phyloP scores from a whole-genome alignment of 2,888 invertebrate genomes.

The Agrotis exclamationis region DNA sequence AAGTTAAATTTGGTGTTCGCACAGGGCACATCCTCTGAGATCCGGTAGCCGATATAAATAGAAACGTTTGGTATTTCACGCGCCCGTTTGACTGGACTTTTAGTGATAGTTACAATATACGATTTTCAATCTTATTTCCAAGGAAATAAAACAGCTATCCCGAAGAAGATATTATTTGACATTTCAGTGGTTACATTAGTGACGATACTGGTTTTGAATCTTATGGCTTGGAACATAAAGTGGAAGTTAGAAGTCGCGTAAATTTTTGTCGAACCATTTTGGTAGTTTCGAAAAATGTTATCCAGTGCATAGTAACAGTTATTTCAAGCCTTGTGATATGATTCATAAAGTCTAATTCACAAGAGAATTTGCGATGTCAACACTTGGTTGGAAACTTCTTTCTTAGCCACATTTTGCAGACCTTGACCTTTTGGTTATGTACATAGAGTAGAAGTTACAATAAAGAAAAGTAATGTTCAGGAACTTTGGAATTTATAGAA shows the following conservation, averaged over 20 bases:
- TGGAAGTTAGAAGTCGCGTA: background rate
- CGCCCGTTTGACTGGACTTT: constrained; percentile 62
- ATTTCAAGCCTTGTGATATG: constrained; percentile 23
- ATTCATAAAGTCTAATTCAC: constrained; percentile 21
- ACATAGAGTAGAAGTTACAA: constrained; percentile 8
- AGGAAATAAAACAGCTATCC: constrained; percentile 27
- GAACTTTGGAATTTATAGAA: constrained; percentile 38
- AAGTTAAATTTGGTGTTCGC: constrained; percentile 72
- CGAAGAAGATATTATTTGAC: background rate
- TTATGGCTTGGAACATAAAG: constrained; percentile 9
- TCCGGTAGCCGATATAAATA: constrained; percentile 73
- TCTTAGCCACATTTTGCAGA: background rate
- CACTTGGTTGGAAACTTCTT: background rate
- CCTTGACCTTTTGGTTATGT: background rate
- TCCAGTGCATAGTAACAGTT: constrained; percentile 16
- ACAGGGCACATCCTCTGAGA: constrained; percentile 67
- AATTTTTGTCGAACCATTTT: constrained; percentile 23
- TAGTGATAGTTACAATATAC: constrained; percentile 1
- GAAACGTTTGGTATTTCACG: constrained; percentile 72
- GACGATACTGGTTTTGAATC: constrained; percentile 19
- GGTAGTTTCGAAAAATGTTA: constrained; percentile 13
- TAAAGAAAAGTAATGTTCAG: background rate
- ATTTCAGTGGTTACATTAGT: constrained; percentile 37
- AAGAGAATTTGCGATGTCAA: background rate
- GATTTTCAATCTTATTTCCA: constrained; percentile 41